phyloP scores from a whole-genome alignment of 2,113 vertebrate genomes.

The Meriones unguiculatus region DNA sequence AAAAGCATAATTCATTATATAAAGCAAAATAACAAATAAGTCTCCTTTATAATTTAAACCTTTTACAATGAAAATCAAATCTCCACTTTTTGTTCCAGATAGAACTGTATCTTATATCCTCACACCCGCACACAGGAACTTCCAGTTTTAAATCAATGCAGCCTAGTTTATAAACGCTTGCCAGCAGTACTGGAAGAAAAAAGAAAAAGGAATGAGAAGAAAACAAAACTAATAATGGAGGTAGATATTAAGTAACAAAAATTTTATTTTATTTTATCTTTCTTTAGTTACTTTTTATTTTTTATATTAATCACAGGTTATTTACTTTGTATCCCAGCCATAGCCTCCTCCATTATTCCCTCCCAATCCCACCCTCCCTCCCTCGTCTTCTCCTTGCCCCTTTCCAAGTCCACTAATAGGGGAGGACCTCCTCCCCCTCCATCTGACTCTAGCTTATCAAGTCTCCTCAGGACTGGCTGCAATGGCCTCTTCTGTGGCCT shows the following conservation, averaged over 20 bases:
- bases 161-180: background rate
- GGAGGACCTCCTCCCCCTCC: too few relatives aligned
- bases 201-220: background rate
- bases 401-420: too few relatives aligned
- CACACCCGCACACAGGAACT: accelerated
- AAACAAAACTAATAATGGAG: background rate
- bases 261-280: too few relatives aligned
- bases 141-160: background rate
- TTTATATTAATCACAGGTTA: too few relatives aligned
- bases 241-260: background rate
- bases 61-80: background rate
- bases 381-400: too few relatives aligned
- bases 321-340: too few relatives aligned
- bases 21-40: background rate
- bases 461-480: too few relatives aligned
- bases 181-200: background rate
- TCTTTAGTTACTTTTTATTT: too few relatives aligned
- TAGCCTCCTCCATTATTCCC: too few relatives aligned
- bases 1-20: background rate
- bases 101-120: background rate
- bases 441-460: too few relatives aligned
- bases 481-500: too few relatives aligned
- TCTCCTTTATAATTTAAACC: background rate
- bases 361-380: too few relatives aligned
- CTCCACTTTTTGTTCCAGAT: background rate